A percentile compares a stretch with the other conserved stretches of the same genome.
Conservation (phyloP, 2,888 invertebrate genomes). For the Agriotes lineatus region DNA sequence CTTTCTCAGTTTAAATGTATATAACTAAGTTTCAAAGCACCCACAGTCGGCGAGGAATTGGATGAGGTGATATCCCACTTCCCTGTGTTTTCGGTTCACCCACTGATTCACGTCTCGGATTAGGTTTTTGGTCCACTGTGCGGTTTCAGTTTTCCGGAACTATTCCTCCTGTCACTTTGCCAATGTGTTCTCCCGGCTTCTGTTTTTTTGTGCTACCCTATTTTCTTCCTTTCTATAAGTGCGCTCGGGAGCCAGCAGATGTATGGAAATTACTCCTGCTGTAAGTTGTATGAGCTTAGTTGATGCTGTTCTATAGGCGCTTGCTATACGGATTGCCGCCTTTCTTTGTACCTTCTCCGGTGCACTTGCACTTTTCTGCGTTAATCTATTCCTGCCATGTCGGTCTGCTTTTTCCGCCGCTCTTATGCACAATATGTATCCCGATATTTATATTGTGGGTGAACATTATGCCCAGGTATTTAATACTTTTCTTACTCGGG, state of each 20-base stretch:
- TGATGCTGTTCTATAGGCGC: no score
- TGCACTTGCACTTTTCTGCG: not conserved
- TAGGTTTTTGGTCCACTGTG: not conserved
- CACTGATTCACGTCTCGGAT: slow-evolving; percentile 9
- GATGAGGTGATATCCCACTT: no score
- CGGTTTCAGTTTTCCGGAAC: not conserved
- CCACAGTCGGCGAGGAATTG: no score
- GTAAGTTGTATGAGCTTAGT: not conserved
- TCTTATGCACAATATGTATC: no score
- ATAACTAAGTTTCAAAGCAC: no score
- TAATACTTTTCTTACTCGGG: no score
- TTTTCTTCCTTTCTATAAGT: not conserved
- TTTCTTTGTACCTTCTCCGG: not conserved
- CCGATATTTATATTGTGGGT: no score
- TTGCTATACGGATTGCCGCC: no score
- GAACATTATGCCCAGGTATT: no score
- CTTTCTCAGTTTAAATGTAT: no score
- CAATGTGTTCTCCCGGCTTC: not conserved
- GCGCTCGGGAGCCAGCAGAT: no score
- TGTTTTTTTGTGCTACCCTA: not conserved
- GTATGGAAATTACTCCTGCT: not conserved
- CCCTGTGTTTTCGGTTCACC: no score
- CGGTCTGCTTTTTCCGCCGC: not conserved
- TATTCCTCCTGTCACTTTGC: not conserved
- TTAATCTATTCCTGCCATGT: not conserved